Percentiles rank a stretch among this genome's conserved stretches.
phyloP scores from a whole-genome alignment of 2,888 invertebrate species.

The Eudasyphora cyanicolor region DNA sequence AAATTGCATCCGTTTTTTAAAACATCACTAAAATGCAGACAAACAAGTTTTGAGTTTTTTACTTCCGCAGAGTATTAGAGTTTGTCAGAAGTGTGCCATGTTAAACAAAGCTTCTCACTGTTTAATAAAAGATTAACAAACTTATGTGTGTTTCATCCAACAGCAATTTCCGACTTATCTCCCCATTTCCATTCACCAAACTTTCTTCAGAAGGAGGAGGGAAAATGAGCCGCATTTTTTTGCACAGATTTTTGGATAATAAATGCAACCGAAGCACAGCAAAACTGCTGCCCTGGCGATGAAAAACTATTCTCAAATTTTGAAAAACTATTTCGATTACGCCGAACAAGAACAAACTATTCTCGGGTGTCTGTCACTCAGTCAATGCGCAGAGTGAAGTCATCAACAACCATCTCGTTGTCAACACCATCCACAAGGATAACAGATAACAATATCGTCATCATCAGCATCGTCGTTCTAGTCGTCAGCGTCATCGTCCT shows the following conservation, averaged over 20 bases:
- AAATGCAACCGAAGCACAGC: background rate
- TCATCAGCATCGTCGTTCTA: background rate
- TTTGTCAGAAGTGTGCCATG: background rate
- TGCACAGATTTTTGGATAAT: background rate
- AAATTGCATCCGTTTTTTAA: too few species aligned
- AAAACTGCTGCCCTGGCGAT: background rate
- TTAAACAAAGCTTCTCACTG: background rate
- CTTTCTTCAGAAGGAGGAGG: background rate
- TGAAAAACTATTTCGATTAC: background rate
- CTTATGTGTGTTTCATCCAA: background rate
- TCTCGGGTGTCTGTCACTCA: constrained; percentile 2
- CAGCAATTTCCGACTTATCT: background rate
- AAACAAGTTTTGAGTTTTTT: too few species aligned
- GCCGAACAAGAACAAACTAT: background rate
- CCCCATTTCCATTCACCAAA: background rate
- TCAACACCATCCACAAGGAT: constrained; percentile 8
- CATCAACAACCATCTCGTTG: background rate
- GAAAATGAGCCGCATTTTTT: background rate
- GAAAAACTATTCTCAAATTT: background rate
- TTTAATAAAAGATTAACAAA: background rate
- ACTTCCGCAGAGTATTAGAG: too few species aligned
- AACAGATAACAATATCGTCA: background rate
- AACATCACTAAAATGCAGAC: too few species aligned
- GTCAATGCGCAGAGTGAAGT: background rate
- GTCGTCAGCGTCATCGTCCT: too few species aligned